Conservation (phyloP, 2,797 vertebrate species). For the Denticeps clupeoides region DNA sequence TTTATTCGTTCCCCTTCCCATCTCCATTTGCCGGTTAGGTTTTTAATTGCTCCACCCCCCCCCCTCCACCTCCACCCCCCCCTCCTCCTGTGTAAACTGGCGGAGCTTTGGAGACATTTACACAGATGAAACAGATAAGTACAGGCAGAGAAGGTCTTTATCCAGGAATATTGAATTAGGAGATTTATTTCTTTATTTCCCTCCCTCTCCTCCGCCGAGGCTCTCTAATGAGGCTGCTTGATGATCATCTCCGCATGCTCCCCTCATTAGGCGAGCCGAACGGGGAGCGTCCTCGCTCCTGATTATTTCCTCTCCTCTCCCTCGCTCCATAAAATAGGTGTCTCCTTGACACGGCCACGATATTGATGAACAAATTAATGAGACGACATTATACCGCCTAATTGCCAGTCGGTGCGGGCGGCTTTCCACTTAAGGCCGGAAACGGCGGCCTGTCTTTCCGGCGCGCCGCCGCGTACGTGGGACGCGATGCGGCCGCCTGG, state of each 20-base stretch:
- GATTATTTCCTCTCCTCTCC: conserved; percentile 32
- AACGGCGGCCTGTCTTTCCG: no score
- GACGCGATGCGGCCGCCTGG: neutral
- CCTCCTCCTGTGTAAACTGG: conserved; percentile 41
- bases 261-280: conserved; percentile 50
- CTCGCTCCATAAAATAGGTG: conserved; percentile 33
- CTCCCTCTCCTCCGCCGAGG: conserved; percentile 11
- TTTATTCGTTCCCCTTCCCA: no score
- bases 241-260: conserved; percentile 59
- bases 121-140: conserved; percentile 60
- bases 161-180: conserved; percentile 59
- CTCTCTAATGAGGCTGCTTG: conserved; percentile 62
- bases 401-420: conserved; percentile 18
- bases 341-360: conserved; percentile 30
- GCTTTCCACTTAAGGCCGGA: neutral
- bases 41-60: neutral
- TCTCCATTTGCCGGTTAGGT: no score
- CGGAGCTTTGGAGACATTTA: conserved; percentile 47
- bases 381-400: conserved; percentile 16
- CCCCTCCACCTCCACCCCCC: conserved; percentile 27
- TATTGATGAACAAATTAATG: conserved; percentile 46
- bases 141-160: conserved; percentile 51
- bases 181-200: conserved; percentile 47
- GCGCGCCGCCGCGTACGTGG: no score
- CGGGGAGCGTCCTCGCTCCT: conserved; percentile 20